Conservation (phyloP, 2,888 invertebrate species). For the Orchestes rusci region DNA sequence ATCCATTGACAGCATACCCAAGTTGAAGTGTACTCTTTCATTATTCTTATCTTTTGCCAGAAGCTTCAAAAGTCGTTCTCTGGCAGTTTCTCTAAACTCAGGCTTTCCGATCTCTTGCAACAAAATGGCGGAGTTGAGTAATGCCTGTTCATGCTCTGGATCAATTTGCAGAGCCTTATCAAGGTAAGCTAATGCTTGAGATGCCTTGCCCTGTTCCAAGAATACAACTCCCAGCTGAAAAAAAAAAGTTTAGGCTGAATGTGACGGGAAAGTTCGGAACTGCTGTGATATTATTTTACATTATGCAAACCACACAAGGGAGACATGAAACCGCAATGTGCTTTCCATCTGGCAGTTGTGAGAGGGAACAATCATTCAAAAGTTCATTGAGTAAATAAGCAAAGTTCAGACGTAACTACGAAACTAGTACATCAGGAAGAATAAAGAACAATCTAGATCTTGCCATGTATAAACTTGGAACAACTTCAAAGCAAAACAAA, state of each 20-base stretch:
- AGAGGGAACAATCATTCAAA: too few relatives aligned
- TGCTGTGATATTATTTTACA: too few relatives aligned
- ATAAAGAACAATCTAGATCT: too few relatives aligned
- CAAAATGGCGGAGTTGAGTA: conserved; percentile 90
- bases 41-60: conserved; percentile 71
- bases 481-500: too few relatives aligned
- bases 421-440: too few relatives aligned
- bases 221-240: conserved; percentile 86
- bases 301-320: too few relatives aligned
- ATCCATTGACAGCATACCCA: conserved; percentile 96
- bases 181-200: conserved; percentile 84
- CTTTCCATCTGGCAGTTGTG: too few relatives aligned
- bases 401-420: too few relatives aligned
- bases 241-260: conserved; percentile 7
- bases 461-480: too few relatives aligned
- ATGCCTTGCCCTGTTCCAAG: conserved; percentile 84
- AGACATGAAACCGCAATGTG: too few relatives aligned
- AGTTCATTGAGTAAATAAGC: too few relatives aligned
- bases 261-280: too few relatives aligned
- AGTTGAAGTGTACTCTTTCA: conserved; percentile 88
- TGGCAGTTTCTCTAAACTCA: conserved; percentile 70
- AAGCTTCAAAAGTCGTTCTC: conserved; percentile 73
- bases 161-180: conserved; percentile 89
- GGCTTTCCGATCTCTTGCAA: conserved; percentile 83
- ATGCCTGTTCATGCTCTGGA: conserved; percentile 90